Conservation (phyloP, 2,113 vertebrate genomes). For the Patagioenas fasciata region DNA sequence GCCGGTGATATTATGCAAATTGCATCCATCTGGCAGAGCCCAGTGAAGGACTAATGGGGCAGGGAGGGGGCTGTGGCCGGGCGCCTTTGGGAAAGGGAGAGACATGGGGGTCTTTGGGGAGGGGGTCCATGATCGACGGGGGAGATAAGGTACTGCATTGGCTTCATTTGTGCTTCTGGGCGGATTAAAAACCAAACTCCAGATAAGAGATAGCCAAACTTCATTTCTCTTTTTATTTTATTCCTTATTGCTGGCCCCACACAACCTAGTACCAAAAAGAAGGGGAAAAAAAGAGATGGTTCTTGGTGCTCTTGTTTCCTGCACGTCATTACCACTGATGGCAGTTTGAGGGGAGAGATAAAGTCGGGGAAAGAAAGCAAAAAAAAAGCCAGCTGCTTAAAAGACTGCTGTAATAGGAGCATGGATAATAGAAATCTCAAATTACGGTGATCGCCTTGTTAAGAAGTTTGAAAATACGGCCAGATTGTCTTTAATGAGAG, state of each 20-base stretch:
- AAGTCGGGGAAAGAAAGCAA: slow-evolving; percentile 75
- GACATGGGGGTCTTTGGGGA: slow-evolving; percentile 22
- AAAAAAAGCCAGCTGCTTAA: slow-evolving; percentile 38
- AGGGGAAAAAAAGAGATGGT: not conserved
- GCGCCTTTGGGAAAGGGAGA: slow-evolving; percentile 40
- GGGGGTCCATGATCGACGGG: slow-evolving; percentile 56
- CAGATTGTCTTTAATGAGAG: slow-evolving; percentile 79
- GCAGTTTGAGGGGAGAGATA: slow-evolving; percentile 85
- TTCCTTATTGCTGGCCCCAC: slow-evolving; percentile 66
- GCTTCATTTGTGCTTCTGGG: slow-evolving; percentile 76
- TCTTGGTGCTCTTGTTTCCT: slow-evolving; percentile 74
- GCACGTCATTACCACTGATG: slow-evolving; percentile 82
- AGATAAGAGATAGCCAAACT: slow-evolving; percentile 82
- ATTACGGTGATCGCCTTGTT: slow-evolving; percentile 74
- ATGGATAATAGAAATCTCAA: slow-evolving; percentile 79
- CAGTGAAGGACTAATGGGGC: slow-evolving; percentile 77
- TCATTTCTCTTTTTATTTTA: slow-evolving; percentile 77
- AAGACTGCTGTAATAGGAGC: slow-evolving; percentile 76
- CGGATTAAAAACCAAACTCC: slow-evolving; percentile 77
- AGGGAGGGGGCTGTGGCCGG: slow-evolving; percentile 52
- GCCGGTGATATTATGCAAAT: slow-evolving; percentile 87
- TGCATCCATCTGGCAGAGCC: slow-evolving; percentile 82
- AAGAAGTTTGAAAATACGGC: slow-evolving; percentile 76
- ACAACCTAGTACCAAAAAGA: slow-evolving; percentile 43
- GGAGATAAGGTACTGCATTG: slow-evolving; percentile 76